Evolutionary conservation across 2,888 invertebrate genomes (phyloP).

Genomic region (Cryptus viduatorius): DNA sequence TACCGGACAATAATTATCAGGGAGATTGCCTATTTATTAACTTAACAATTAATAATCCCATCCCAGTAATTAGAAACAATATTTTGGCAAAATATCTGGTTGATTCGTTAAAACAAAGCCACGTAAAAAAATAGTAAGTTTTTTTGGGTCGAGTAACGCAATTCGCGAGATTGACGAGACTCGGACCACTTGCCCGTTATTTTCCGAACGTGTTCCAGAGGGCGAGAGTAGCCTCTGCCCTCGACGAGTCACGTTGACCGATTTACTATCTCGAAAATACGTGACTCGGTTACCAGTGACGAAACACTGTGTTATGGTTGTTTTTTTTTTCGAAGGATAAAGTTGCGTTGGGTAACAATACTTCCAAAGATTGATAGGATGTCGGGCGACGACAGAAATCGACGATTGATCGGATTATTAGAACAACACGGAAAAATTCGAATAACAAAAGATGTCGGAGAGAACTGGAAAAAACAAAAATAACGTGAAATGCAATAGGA

Average conservation of each 20-base stretch:
- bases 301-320: conserved; percentile 11
- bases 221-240: not conserved
- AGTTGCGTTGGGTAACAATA: not conserved
- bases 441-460: not conserved
- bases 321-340: not conserved
- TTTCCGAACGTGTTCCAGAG: conserved; percentile 11
- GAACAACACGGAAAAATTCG: not conserved
- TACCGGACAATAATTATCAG: not conserved
- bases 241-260: conserved; percentile 6
- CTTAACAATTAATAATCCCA: not conserved
- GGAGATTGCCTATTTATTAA: not conserved
- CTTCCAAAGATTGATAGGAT: not conserved
- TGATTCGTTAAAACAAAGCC: too few species aligned
- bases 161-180: too few species aligned
- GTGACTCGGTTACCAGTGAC: conserved; percentile 10
- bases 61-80: too few species aligned
- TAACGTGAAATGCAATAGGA: not conserved
- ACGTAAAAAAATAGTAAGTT: too few species aligned
- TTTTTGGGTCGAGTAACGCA: too few species aligned
- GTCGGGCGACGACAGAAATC: not conserved
- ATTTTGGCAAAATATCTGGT: too few species aligned
- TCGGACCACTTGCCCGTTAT: too few species aligned
- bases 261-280: conserved; percentile 12
- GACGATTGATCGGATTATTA: not conserved
- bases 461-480: not conserved